These are phyloP conservation scores for Ariopsis seemanni DNA, from an alignment of 2,113 vertebrate genomes.

Conservation along the genomic window DNA sequence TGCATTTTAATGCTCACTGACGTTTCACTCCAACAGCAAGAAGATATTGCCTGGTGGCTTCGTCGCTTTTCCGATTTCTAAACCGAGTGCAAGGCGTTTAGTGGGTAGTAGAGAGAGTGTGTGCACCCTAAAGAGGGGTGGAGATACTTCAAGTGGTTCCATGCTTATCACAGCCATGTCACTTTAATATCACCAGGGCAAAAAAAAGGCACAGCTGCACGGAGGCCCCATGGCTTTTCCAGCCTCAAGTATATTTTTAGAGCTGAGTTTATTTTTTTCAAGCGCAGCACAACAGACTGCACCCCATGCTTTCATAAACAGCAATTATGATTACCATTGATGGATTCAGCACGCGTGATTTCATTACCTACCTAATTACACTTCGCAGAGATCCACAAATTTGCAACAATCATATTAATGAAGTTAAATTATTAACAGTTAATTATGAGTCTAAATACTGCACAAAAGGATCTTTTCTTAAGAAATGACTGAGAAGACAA, in stretches of 20 bases:
- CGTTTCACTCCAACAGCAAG: conserved; percentile 35
- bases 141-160: conserved; percentile 55
- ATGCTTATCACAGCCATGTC: conserved; percentile 48
- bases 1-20: not conserved
- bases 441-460: conserved; percentile 58
- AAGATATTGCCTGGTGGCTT: conserved; percentile 49
- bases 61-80: conserved; percentile 34
- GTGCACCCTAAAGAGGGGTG: conserved; percentile 33
- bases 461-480: conserved; percentile 62
- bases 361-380: conserved; percentile 73
- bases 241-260: conserved; percentile 64
- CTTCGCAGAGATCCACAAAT: conserved; percentile 68
- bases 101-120: conserved; percentile 50
- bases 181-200: conserved; percentile 37
- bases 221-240: conserved; percentile 30
- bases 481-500: conserved; percentile 43
- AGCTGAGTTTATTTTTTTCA: conserved; percentile 54
- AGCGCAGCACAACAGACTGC: conserved; percentile 50
- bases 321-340: conserved; percentile 77
- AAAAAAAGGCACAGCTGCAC: conserved; percentile 38
- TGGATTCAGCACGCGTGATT: conserved; percentile 68
- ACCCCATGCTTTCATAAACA: conserved; percentile 59
- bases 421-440: conserved; percentile 69
- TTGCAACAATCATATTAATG: conserved; percentile 73
- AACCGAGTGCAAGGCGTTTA: conserved; percentile 60